Conservation (phyloP, 2,113 vertebrate genomes). For the Esox niger region DNA sequence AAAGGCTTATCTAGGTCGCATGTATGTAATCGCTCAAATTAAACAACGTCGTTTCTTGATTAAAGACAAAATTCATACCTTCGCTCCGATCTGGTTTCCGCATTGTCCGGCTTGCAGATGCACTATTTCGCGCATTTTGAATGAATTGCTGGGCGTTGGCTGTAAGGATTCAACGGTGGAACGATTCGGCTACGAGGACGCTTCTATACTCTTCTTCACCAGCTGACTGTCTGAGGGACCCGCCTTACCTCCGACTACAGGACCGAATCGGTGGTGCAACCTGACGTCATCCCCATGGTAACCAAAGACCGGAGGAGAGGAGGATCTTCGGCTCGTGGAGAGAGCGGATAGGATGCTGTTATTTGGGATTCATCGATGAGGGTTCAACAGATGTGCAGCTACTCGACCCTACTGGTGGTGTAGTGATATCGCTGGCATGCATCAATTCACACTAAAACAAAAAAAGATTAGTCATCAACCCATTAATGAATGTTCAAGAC, state of each 20-base stretch:
- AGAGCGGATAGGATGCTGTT: slow-evolving; percentile 56
- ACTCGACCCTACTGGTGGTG: neutral
- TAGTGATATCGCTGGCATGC: neutral
- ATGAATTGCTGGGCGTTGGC: neutral
- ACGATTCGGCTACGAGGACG: slow-evolving; percentile 12
- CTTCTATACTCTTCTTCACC: slow-evolving; percentile 36
- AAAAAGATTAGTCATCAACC: too few relatives aligned
- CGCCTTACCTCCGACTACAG: slow-evolving; percentile 43
- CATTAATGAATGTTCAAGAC: too few relatives aligned
- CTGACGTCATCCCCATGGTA: slow-evolving; percentile 74
- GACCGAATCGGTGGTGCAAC: slow-evolving; percentile 54
- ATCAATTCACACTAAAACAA: too few relatives aligned
- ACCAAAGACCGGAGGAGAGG: slow-evolving; percentile 65
- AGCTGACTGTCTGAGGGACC: slow-evolving; percentile 17
- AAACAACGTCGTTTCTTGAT: neutral
- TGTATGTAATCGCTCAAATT: neutral
- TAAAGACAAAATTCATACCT: slow-evolving; percentile 69
- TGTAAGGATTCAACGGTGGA: neutral
- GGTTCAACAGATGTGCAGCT: neutral
- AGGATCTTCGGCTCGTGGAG: slow-evolving; percentile 41
- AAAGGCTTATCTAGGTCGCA: neutral
- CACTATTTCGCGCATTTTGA: slow-evolving; percentile 92
- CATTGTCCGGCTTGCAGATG: slow-evolving; percentile 91
- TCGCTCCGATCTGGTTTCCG: slow-evolving; percentile 94
- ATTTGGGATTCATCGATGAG: slow-evolving; percentile 1